Conservation (phyloP, 2,888 invertebrate species). For the Tetropium fuscum region DNA sequence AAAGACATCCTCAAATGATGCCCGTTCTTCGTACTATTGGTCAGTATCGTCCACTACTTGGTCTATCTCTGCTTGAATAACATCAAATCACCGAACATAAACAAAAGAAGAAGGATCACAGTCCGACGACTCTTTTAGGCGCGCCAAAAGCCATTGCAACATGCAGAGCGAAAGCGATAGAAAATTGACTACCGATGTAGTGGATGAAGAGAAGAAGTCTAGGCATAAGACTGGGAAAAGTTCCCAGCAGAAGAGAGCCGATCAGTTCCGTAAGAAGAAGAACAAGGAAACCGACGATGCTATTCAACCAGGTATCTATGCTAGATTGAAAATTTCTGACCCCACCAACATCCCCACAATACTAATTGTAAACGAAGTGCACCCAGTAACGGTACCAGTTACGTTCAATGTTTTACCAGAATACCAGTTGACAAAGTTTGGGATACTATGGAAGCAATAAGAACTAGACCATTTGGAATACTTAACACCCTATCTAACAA, state of each 20-base stretch:
- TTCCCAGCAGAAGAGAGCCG: neutral
- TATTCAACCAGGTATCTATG: neutral
- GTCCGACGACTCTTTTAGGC: no score
- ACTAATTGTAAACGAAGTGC: slow-evolving; percentile 6
- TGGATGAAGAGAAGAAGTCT: no score
- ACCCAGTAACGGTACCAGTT: slow-evolving; percentile 29
- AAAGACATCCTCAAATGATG: no score
- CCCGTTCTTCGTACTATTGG: no score
- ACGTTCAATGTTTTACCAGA: slow-evolving; percentile 17
- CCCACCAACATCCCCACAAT: slow-evolving; percentile 15
- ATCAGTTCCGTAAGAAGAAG: no score
- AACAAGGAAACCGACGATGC: neutral
- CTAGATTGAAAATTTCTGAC: neutral
- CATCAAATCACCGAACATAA: no score
- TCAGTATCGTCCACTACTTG: no score
- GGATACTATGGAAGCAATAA: slow-evolving; percentile 42
- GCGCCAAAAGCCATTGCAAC: no score
- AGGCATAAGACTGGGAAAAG: neutral
- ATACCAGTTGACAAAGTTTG: slow-evolving; percentile 36
- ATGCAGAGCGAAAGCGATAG: no score
- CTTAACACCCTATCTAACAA: slow-evolving; percentile 35
- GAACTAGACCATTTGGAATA: slow-evolving; percentile 34
- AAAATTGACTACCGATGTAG: no score
- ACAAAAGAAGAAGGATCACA: no score
- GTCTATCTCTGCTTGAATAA: no score